Conservation (phyloP, 2,888 invertebrate genomes). For the Acanthosepion lycidas region DNA sequence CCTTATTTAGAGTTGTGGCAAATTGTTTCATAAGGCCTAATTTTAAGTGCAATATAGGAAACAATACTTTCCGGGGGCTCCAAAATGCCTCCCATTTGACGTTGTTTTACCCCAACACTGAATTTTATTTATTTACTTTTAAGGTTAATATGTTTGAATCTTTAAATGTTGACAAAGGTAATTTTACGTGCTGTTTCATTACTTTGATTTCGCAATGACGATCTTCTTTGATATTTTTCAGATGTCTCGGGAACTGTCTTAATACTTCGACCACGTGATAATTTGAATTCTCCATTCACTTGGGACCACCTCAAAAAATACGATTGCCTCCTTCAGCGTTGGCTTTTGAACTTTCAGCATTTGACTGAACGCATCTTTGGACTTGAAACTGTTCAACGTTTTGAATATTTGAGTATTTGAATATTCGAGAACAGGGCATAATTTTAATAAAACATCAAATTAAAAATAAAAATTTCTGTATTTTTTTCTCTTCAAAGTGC, state of each 20-base stretch:
- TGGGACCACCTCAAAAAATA: neutral
- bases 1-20: too few species aligned
- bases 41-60: too few species aligned
- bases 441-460: neutral
- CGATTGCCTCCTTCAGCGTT: neutral
- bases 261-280: neutral
- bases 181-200: too few species aligned
- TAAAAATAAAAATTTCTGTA: neutral
- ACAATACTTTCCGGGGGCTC: too few species aligned
- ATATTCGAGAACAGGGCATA: neutral
- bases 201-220: too few species aligned
- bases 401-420: neutral
- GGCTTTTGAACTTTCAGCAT: neutral
- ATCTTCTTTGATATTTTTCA: neutral
- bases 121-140: too few species aligned
- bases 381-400: neutral
- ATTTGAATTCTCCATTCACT: neutral
- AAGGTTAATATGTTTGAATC: too few species aligned
- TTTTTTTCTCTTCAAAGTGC: neutral
- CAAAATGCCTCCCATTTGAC: too few species aligned
- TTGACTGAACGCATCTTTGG: neutral
- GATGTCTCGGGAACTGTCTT: neutral
- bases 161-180: slow-evolving; percentile 52
- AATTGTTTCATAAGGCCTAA: too few species aligned
- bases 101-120: too few species aligned